Percentiles rank a stretch among this genome's conserved stretches.
Conservation (phyloP, 1,140 invertebrate genomes). For the Magallana gigas region DNA sequence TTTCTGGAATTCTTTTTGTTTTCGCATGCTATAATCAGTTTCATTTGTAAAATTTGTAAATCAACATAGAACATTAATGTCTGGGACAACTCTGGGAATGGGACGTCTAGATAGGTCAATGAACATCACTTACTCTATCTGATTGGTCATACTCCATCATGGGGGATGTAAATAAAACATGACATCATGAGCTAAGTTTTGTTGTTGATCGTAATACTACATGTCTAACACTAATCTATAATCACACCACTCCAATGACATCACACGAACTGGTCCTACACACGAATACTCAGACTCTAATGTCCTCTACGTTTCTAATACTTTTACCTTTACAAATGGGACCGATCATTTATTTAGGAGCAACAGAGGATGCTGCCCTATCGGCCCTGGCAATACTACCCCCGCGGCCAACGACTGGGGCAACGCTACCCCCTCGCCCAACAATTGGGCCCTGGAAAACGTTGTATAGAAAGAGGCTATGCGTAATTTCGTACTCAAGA, state of each 20-base stretch:
- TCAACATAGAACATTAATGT: not conserved
- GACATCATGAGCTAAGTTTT: not conserved
- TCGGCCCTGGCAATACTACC: slow-evolving; percentile 26
- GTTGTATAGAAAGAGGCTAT: not conserved
- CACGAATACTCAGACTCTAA: not conserved
- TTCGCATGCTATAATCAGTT: too few species aligned
- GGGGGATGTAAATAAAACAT: not conserved
- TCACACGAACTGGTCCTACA: not conserved
- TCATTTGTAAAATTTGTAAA: not conserved
- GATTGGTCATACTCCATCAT: not conserved
- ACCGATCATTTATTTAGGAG: slow-evolving; percentile 30
- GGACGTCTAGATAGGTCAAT: not conserved
- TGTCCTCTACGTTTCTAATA: not conserved
- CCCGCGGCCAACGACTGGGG: slow-evolving; percentile 26
- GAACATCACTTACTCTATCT: slow-evolving; percentile 16
- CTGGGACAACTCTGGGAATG: not conserved
- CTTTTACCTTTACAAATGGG: slow-evolving; percentile 14
- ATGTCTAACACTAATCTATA: slow-evolving; percentile 3
- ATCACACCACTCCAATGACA: not conserved
- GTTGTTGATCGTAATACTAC: not conserved
- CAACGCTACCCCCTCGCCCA: slow-evolving; percentile 33
- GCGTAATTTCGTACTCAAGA: not conserved
- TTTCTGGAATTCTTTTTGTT: not conserved
- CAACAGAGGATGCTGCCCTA: slow-evolving; percentile 29
- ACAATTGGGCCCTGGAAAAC: slow-evolving; percentile 23